Percentiles rank a stretch among this genome's conserved stretches.
Conservation (phyloP, 35 echinoderm and acorn worm species). For the Eucidaris tribuloides region DNA sequence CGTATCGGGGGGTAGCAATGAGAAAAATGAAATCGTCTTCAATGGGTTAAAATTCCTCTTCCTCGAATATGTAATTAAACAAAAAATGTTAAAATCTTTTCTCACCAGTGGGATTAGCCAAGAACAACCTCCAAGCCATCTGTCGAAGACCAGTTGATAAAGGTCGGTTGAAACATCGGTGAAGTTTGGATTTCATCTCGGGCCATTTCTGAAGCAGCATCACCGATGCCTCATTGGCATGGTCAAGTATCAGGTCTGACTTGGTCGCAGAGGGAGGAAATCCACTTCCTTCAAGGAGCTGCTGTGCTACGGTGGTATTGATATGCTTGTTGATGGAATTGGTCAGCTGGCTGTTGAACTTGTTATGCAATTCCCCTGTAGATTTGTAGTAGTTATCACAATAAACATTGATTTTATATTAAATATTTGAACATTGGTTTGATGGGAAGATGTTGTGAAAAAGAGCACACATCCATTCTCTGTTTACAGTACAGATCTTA, state of each 20-base stretch:
- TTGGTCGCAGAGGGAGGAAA: constrained; percentile 40
- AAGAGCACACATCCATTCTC: too few relatives aligned
- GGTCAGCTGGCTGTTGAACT: constrained; percentile 13
- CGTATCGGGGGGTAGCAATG: too few relatives aligned
- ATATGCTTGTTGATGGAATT: constrained; percentile 34
- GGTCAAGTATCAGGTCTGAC: constrained; percentile 50
- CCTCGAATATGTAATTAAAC: too few relatives aligned
- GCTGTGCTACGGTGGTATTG: constrained; percentile 25
- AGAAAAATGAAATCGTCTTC: too few relatives aligned
- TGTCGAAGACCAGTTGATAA: constrained; percentile 51
- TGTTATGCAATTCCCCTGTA: constrained; percentile 46
- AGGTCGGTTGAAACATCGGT: constrained; percentile 66
- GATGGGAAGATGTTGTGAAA: too few relatives aligned
- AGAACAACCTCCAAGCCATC: constrained; percentile 60
- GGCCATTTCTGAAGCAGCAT: constrained; percentile 78
- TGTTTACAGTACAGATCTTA: too few relatives aligned
- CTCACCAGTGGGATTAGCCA: constrained; percentile 79
- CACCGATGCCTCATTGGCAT: constrained; percentile 44
- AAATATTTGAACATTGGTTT: too few relatives aligned
- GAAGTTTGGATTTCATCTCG: constrained; percentile 78
- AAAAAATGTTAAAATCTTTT: too few relatives aligned
- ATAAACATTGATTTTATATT: too few relatives aligned
- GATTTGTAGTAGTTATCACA: too few relatives aligned
- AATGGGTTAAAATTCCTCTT: too few relatives aligned
- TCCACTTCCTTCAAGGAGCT: constrained; percentile 15